Evolutionary conservation across 2,888 invertebrate species (phyloP).

Genomic region (Calameuta idolon): DNA sequence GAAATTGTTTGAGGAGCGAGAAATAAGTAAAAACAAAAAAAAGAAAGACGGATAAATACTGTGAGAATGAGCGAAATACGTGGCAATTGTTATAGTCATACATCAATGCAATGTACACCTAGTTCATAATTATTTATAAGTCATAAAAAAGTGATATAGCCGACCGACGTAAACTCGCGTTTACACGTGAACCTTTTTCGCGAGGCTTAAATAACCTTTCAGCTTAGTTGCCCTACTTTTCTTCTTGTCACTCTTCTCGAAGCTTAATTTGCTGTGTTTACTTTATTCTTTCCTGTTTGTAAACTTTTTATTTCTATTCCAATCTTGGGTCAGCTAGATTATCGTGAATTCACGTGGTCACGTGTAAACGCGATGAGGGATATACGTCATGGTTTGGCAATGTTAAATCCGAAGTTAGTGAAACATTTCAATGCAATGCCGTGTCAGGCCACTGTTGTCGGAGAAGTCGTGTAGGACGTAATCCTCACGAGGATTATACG

Average conservation of each 20-base stretch:
- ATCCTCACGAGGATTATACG: neutral
- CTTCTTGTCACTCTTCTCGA: neutral
- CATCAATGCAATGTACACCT: slow-evolving; percentile 64
- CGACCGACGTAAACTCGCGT: slow-evolving; percentile 26
- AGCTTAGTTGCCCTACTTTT: neutral
- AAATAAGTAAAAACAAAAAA: neutral
- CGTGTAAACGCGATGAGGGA: slow-evolving; percentile 30
- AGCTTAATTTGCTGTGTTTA: slow-evolving; percentile 21
- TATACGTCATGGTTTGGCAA: slow-evolving; percentile 24
- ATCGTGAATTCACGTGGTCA: neutral
- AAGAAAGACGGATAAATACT: slow-evolving; percentile 8
- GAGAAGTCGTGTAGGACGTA: neutral
- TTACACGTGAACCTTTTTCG: slow-evolving; percentile 31
- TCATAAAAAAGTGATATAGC: slow-evolving; percentile 27
- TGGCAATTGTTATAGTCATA: slow-evolving; percentile 63
- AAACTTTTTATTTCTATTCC: neutral
- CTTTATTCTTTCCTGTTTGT: slow-evolving; percentile 7
- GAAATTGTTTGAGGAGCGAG: neutral
- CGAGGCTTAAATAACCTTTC: neutral
- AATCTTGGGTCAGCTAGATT: neutral
- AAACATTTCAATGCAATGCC: slow-evolving; percentile 33
- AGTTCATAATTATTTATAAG: slow-evolving; percentile 59
- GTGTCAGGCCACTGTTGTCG: slow-evolving; percentile 22
- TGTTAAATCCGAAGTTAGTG: slow-evolving; percentile 33
- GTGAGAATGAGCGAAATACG: slow-evolving; percentile 41